Percentiles rank a stretch among this genome's conserved stretches.
phyloP scores from a whole-genome alignment of 2,797 vertebrate species.

The Leuciscus waleckii region DNA sequence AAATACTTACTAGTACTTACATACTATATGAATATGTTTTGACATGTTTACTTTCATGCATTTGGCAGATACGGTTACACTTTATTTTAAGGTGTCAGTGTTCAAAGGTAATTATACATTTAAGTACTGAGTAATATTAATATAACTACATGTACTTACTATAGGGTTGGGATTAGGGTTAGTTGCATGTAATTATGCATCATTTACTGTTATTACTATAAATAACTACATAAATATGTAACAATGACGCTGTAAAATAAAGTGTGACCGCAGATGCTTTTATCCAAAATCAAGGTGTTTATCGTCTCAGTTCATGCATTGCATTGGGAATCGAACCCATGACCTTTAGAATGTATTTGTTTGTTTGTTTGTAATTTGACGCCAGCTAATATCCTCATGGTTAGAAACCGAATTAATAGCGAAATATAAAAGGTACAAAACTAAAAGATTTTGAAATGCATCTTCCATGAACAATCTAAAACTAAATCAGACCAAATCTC shows the following conservation, averaged over 20 bases:
- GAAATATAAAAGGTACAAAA: neutral
- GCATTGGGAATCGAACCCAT: neutral
- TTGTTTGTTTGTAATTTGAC: neutral
- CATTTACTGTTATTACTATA: too few relatives aligned
- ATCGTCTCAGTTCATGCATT: neutral
- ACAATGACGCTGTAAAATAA: too few relatives aligned
- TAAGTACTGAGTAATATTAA: too few relatives aligned
- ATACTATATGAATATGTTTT: neutral
- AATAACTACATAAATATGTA: too few relatives aligned
- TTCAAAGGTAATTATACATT: too few relatives aligned
- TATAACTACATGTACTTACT: too few relatives aligned
- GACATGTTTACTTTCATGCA: neutral
- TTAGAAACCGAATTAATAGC: neutral
- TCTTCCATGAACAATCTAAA: neutral
- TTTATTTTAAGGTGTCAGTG: too few relatives aligned
- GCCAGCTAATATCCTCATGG: neutral
- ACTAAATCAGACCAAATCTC: neutral
- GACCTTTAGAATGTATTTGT: neutral
- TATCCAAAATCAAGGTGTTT: too few relatives aligned
- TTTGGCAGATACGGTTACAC: too few relatives aligned
- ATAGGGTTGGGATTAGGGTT: too few relatives aligned
- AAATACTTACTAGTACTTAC: neutral
- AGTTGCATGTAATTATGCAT: too few relatives aligned
- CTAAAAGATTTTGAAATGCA: neutral
- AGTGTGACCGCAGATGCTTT: too few relatives aligned